Evolutionary conservation across 2,888 invertebrate species (phyloP).

Genomic region (Mechanitis messenoides): DNA sequence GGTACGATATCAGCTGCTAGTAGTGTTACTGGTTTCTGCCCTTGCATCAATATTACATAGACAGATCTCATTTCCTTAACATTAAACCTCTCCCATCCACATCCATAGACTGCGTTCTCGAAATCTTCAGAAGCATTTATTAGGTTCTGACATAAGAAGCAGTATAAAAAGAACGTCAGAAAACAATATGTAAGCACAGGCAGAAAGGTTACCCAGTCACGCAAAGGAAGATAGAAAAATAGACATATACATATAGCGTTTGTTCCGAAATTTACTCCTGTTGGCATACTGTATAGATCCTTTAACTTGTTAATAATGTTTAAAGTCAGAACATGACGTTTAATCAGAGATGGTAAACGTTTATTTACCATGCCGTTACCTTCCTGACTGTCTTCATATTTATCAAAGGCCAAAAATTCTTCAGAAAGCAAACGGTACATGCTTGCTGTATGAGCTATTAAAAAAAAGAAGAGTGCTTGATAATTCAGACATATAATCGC

Average conservation of each 20-base stretch:
- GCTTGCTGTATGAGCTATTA: slow-evolving; percentile 54
- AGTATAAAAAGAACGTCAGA: slow-evolving; percentile 58
- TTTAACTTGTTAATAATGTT: slow-evolving; percentile 44
- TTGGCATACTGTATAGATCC: slow-evolving; percentile 50
- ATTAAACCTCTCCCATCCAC: slow-evolving; percentile 64
- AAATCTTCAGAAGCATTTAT: slow-evolving; percentile 55
- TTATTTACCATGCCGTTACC: slow-evolving; percentile 38
- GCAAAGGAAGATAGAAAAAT: slow-evolving; percentile 50
- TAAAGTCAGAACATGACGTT: slow-evolving; percentile 46
- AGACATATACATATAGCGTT: slow-evolving; percentile 55
- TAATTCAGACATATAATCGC: slow-evolving; percentile 47
- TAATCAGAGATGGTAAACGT: slow-evolving; percentile 40
- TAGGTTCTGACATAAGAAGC: slow-evolving; percentile 56
- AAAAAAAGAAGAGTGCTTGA: slow-evolving; percentile 50
- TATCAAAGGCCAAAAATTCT: slow-evolving; percentile 46
- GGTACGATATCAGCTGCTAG: slow-evolving; percentile 62
- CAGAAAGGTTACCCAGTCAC: slow-evolving; percentile 50
- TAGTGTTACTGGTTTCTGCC: slow-evolving; percentile 53
- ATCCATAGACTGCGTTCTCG: slow-evolving; percentile 54
- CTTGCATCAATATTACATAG: slow-evolving; percentile 49
- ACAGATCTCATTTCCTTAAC: slow-evolving; percentile 47
- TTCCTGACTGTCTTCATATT: slow-evolving; percentile 29
- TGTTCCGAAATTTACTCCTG: slow-evolving; percentile 57
- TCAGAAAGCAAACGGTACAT: slow-evolving; percentile 53
- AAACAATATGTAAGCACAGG: slow-evolving; percentile 55